Conservation (phyloP, 2,113 vertebrate species). For the Callopanchax toddi region DNA sequence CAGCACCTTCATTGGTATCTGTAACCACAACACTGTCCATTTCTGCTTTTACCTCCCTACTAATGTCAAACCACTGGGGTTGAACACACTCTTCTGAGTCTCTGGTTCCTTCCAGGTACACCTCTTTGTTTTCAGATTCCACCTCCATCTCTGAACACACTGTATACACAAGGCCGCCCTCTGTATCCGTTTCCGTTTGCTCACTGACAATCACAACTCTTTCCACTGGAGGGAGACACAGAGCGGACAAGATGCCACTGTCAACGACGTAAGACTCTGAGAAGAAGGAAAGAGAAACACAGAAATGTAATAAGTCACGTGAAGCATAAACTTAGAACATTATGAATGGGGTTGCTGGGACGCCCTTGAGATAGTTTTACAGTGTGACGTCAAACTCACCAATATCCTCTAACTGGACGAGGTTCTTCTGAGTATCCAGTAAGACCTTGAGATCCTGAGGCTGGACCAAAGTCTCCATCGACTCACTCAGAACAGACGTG, state of each 20-base stretch:
- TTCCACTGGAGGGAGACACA: conserved; percentile 71
- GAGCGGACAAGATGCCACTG: conserved; percentile 68
- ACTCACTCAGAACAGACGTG: conserved; percentile 66
- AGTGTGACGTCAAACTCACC: conserved; percentile 41
- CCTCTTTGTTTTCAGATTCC: conserved; percentile 65
- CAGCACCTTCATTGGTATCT: conserved; percentile 5
- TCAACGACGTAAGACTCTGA: conserved; percentile 66
- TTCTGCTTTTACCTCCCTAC: conserved; percentile 57
- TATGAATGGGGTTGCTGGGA: too few relatives aligned
- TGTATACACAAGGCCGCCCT: conserved; percentile 56
- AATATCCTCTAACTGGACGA: conserved; percentile 64
- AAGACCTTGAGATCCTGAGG: conserved; percentile 66
- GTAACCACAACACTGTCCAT: conserved; percentile 21
- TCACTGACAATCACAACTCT: conserved; percentile 66
- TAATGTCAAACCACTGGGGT: conserved; percentile 50
- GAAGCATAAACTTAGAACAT: not conserved
- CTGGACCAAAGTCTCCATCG: conserved; percentile 57
- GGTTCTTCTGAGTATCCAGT: conserved; percentile 71
- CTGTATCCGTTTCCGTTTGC: conserved; percentile 39
- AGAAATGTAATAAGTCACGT: not conserved
- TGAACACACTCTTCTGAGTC: conserved; percentile 21
- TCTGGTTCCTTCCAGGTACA: conserved; percentile 33
- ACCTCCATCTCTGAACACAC: conserved; percentile 74
- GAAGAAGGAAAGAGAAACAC: not conserved
- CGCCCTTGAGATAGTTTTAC: not conserved